Evolutionary conservation across 2,888 invertebrate genomes (phyloP), one percentile per base, ranked within the genome.

Genomic region (Brenthis hecate): DNA sequence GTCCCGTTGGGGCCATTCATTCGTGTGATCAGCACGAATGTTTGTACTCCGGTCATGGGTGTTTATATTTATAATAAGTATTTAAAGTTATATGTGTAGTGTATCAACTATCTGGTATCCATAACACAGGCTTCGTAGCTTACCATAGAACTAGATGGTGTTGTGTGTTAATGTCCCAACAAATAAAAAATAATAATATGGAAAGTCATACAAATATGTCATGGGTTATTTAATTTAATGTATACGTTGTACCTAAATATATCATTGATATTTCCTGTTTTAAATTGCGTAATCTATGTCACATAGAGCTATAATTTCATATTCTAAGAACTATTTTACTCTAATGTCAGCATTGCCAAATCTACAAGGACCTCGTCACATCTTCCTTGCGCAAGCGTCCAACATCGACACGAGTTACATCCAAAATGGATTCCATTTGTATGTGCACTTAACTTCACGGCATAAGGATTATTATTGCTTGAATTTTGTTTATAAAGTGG

Each of bases 341-440:
- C 81, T 77, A 81, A 81, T 81, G 65, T 48, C 56, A 47, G 56
- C 79, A 79, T 78, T 77, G 75, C 75, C 74, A 74, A 74, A 74
- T 67, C 56, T 65, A 68, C 77, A 72, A 81, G 84, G 82, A 81
- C 80, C 81, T 78, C 77, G 80, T 76, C 80, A 80, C 80, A 77
- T 81, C 83, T 80, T 79, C 78, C 80, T 83, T 85, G 80, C 83
- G 83, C 82, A 85, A 86, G 81, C 81, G 81, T 79, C 79, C 74
- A 79, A 81, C 77, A 58, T 53, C 36, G 11, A 43, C 8, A 55
- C 54, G n/a, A 54, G 57, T 55, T 28, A 14, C 23, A 6, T 28
- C 23, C 13, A 6, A 54, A 62, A 32, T 57, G 43, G 43, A 56
- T 19, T 64, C 36, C 47, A 16, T 53, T 5, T 19, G 13, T 48